phyloP scores from a whole-genome alignment of 2,888 invertebrate genomes.

The Drosophila lutescens region DNA sequence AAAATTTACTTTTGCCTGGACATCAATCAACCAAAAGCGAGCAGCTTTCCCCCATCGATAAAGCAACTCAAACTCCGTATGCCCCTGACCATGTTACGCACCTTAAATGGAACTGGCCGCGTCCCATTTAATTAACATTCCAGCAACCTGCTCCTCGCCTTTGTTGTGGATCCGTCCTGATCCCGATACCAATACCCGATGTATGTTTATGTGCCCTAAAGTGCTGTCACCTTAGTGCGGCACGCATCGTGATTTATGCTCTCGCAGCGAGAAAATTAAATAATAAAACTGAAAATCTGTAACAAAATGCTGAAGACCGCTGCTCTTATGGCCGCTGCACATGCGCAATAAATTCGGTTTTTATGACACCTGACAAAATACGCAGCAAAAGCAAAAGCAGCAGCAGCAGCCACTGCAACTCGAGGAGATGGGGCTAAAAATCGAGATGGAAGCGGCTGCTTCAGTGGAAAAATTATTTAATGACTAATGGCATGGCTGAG shows the following conservation, averaged over 20 bases:
- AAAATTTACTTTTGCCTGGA: background rate
- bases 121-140: conserved; percentile 74
- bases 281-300: conserved; percentile 65
- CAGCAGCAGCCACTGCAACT: conserved; percentile 38
- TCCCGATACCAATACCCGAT: conserved; percentile 2
- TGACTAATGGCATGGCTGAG: conserved; percentile 69
- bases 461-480: conserved; percentile 74
- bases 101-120: conserved; percentile 20
- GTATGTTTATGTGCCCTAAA: conserved; percentile 74
- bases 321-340: conserved; percentile 68
- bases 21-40: conserved; percentile 9
- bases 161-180: conserved; percentile 1
- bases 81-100: background rate
- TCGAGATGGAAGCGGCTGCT: conserved; percentile 62
- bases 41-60: conserved; percentile 4
- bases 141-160: conserved; percentile 64
- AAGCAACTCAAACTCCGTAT: too few relatives aligned
- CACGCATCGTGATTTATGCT: conserved; percentile 79
- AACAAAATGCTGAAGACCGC: conserved; percentile 41
- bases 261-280: conserved; percentile 63
- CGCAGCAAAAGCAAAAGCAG: conserved; percentile 56
- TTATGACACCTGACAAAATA: conserved; percentile 84
- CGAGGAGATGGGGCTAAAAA: conserved; percentile 28
- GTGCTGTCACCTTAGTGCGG: conserved; percentile 77
- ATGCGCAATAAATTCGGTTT: conserved; percentile 82